phyloP scores from a whole-genome alignment of 2,113 vertebrate genomes.

The Mastomys coucha region DNA sequence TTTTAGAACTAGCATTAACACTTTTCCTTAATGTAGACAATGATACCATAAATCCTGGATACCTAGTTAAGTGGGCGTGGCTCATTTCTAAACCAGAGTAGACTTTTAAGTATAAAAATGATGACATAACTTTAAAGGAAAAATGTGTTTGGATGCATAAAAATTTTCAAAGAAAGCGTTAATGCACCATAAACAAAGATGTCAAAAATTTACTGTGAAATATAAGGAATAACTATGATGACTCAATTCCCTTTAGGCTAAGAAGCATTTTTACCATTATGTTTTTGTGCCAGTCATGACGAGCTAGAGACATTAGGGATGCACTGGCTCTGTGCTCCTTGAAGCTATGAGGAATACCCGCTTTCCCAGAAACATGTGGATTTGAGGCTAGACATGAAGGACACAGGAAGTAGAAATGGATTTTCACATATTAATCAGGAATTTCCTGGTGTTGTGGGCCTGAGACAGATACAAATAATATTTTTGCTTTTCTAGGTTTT shows the following conservation, averaged over 20 bases:
- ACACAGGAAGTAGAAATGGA: not conserved
- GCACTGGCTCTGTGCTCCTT: rapidly evolving
- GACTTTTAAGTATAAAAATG: not conserved
- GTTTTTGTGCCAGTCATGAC: not conserved
- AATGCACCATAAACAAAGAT: not conserved
- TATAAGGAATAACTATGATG: not conserved
- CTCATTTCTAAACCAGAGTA: not conserved
- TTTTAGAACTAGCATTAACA: not conserved
- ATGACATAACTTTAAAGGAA: not conserved
- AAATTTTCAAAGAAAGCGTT: not conserved
- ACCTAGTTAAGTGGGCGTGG: not conserved
- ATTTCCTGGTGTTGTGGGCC: not conserved
- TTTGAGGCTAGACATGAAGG: not conserved
- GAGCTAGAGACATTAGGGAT: rapidly evolving
- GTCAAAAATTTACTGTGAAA: not conserved
- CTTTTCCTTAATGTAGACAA: not conserved
- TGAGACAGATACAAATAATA: not conserved
- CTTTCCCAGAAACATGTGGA: not conserved
- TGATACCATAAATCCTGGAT: not conserved
- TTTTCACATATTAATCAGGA: not conserved
- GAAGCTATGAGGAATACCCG: not conserved
- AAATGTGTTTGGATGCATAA: not conserved
- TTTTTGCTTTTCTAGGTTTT: constrained; percentile 18
- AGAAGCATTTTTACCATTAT: not conserved
- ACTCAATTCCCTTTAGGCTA: not conserved